Base-by-base conservation (phyloP, 1,140 invertebrate species). In the Drosophila murphyi region DNA sequence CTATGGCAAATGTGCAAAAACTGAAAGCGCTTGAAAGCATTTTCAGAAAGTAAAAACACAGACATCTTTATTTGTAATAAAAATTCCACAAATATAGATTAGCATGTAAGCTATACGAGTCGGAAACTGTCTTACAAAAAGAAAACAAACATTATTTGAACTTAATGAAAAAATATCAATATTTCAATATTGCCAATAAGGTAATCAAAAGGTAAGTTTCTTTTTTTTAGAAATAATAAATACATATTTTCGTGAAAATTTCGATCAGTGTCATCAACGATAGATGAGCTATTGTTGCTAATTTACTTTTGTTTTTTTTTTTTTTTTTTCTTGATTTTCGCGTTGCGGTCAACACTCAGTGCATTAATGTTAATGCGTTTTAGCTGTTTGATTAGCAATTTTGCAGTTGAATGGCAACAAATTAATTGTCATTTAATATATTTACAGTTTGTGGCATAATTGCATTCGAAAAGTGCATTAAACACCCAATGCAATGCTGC, bases 341-440 rank as follows among this genome's bases (percentile, higher is more conserved):
- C 20, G 2, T 41, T 55, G 43, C 45, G 39, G 64, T 69, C 51
- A 62, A 54, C 4, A 57, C 29, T 39, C 35, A 54, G 29, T 41
- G 45, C 37, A 82, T 88, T 76, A 82, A 79, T 76, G 65, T 79
- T 87, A 87, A 87, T 88, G 83, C 65, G 80, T 76, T 82, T 86
- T 73, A 37, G 52, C 60, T 86, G 83, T 86, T 82, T 79, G 57
- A 75, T 52, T 80, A 65, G 75, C 65, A 82, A 62, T 82, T 82
- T 79, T 79, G 47, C 65, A 79, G 65, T 64, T 88, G 72, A 83
- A 82, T 87, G 72, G 73, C 76, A 72, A 37, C 68, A 86, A 87
- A 87, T 88, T 88, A 88, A 87, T 82, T 88, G 72, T 73, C 76
- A 87, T 87, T 82, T 88, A 88, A 79, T 88, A 69, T 87, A 64